Base-by-base conservation (phyloP, 2,888 invertebrate genomes). In the Eremobia ochroleuca region DNA sequence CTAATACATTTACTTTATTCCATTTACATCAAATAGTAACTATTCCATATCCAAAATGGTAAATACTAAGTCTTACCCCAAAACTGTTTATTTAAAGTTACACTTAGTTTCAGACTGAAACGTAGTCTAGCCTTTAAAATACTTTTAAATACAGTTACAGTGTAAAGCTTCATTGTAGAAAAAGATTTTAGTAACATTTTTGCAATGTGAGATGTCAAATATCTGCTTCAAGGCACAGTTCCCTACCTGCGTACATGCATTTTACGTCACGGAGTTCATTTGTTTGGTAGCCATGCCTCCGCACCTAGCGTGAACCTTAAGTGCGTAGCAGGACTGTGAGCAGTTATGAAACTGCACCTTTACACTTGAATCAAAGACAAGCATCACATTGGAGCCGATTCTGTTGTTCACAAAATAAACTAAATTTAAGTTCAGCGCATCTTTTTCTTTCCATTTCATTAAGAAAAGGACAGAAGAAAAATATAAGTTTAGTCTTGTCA, bases 11-110 rank as follows among this genome's bases (percentile, higher is more conserved):
- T 95, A 96, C 93, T 93, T 93, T 94, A 95, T 92, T 89, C 88
- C 90, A 93, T 95, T 93, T 95, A 96, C 95, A 95, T 93, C 92
- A 91, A 95, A 90, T 94, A 94, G 92, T 94, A 94, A 93, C 92
- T 94, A 94, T 92, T 85, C 90, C 87, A 92, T 94, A 94, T 93
- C 88, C 89, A 92, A 93, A 93, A 89, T 90, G 91, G 92, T 93
- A 93, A 91, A 93, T 90, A 91, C 92, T 93, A 93, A 81, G 81
- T 85, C 87, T 89, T 88, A 85, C 73, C 76, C 75, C 81, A 69
- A 87, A 71, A 81, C 34, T 73, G 68, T 75, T 61, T 21, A 59
- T 81, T 83, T 66, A 80, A 88, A 84, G 58, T 75, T 79, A 88
- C 76, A 82, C 70, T 67, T 62, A 43, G 70, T 82, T 81, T 79